A percentile compares a stretch with the other conserved stretches of the same genome.
Conservation (phyloP, 2,888 invertebrate genomes). For the Aleiodes alternator region DNA sequence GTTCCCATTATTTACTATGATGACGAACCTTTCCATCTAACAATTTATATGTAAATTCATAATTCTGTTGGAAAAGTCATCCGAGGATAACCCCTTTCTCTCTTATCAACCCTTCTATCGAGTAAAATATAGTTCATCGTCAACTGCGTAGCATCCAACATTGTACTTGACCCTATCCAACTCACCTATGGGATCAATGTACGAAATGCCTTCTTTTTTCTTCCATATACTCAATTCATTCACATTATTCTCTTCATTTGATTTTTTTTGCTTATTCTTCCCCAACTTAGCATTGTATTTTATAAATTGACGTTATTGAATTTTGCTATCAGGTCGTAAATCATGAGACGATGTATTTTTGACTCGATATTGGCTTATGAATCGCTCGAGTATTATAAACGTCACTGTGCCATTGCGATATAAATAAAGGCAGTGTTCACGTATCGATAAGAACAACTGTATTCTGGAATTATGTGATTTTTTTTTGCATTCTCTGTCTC, state of each 20-base stretch:
- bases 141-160: too few species aligned
- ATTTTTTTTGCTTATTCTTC: too few species aligned
- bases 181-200: too few species aligned
- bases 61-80: slow-evolving; percentile 26
- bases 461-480: slow-evolving; percentile 3
- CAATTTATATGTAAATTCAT: slow-evolving; percentile 39
- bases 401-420: not conserved
- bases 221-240: not conserved
- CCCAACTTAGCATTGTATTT: too few species aligned
- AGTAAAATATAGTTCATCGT: not conserved
- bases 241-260: not conserved
- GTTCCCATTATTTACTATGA: not conserved
- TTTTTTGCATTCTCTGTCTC: not conserved
- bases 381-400: not conserved
- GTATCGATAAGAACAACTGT: slow-evolving; percentile 15
- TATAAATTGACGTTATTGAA: not conserved
- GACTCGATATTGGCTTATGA: not conserved
- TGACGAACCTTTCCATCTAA: slow-evolving; percentile 26
- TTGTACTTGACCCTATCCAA: too few species aligned
- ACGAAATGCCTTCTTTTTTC: too few species aligned
- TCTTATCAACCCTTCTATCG: not conserved
- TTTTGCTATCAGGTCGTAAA: not conserved
- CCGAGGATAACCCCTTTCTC: slow-evolving; percentile 5
- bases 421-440: not conserved
- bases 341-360: not conserved